A percentile compares a stretch with the other conserved stretches of the same genome.
These are phyloP conservation scores for Papilio glaucus DNA, from an alignment of 1,140 invertebrate species.

Conservation along the genomic window DNA sequence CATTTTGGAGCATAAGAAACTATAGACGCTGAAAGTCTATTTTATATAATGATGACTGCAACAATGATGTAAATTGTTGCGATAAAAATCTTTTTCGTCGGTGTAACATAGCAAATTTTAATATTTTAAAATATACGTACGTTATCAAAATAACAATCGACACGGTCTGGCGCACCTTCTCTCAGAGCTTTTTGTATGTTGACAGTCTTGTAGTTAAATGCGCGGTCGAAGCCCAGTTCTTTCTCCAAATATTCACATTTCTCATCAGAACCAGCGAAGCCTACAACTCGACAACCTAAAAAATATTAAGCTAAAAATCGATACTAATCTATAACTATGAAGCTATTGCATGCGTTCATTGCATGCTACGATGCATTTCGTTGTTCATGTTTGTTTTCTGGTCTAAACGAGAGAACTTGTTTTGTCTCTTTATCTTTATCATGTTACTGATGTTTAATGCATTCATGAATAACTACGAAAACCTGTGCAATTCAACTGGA, in stretches of 20 bases:
- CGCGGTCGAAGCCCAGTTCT: conserved; percentile 85
- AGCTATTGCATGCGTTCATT: too few species aligned
- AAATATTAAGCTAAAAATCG: conserved; percentile 38
- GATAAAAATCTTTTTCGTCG: conserved; percentile 1
- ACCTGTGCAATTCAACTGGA: too few species aligned
- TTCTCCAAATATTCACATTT: conserved; percentile 86
- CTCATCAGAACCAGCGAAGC: conserved; percentile 85
- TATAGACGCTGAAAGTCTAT: background rate
- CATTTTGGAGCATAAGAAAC: too few species aligned
- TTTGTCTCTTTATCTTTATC: too few species aligned
- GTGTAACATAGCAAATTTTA: background rate
- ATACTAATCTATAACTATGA: background rate
- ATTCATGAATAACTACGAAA: too few species aligned
- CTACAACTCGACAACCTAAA: conserved; percentile 83
- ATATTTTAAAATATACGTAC: conserved; percentile 71
- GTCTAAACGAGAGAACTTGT: too few species aligned
- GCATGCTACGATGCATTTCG: too few species aligned
- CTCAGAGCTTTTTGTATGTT: conserved; percentile 82
- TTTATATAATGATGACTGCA: background rate
- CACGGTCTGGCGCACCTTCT: conserved; percentile 86
- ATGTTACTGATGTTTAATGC: too few species aligned
- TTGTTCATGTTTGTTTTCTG: too few species aligned
- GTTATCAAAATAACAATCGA: conserved; percentile 91
- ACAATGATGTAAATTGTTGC: background rate
- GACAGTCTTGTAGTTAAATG: conserved; percentile 86